Conservation (phyloP, 92 coral and sea anemone genomes). For the Desmophyllum pertusum region DNA sequence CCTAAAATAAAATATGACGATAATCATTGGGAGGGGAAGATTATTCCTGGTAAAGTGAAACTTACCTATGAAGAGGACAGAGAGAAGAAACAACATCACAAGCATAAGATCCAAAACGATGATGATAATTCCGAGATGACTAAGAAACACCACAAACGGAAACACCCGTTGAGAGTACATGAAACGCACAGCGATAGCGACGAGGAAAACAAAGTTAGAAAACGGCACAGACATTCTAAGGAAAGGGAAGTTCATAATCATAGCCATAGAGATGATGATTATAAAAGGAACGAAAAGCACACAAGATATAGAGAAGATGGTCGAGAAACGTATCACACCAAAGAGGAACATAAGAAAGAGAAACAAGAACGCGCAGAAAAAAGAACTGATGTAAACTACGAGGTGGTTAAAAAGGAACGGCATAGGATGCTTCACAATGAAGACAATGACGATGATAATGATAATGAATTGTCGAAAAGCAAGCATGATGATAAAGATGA, state of each 20-base stretch:
- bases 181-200: neutral
- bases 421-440: conserved; percentile 24
- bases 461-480: neutral
- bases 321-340: neutral
- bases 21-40: conserved; percentile 34
- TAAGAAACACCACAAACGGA: conserved; percentile 7
- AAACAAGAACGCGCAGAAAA: conserved; percentile 22
- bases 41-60: conserved; percentile 38
- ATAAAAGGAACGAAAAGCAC: neutral
- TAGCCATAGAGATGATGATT: neutral
- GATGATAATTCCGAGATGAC: neutral
- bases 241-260: neutral
- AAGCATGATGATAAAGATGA: neutral
- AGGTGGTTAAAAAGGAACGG: conserved; percentile 13
- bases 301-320: neutral
- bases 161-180: neutral
- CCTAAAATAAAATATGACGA: neutral
- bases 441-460: neutral
- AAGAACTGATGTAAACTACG: conserved; percentile 30
- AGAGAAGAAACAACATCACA: neutral
- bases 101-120: neutral
- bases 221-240: conserved; percentile 7
- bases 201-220: neutral
- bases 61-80: neutral
- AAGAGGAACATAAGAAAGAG: conserved; percentile 6